Base-by-base conservation (phyloP, 1,140 invertebrate species). In the Ceratitis capitata region DNA sequence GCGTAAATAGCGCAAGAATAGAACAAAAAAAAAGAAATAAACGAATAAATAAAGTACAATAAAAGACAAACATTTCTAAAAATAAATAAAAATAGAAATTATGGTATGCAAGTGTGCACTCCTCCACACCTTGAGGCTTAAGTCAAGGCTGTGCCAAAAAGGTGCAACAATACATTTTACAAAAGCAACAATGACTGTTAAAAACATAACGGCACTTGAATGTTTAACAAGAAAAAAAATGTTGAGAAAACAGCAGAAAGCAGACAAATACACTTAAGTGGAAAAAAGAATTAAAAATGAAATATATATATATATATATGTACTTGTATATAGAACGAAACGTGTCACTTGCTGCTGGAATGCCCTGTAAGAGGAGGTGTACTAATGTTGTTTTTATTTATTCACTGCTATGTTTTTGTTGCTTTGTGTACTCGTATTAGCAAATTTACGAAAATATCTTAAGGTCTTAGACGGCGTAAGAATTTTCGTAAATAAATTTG, bases 141-240 rank as follows among this genome's bases (percentile, higher is more conserved):
- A 78, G 69, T 47, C 69, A 78, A 78, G 39, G 69, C 39, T 78
- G 69, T 78, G 39, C 69, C 39, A 78, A 78, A 78, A 78, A 78
- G 69, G 69, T 78, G 69, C 69, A 78, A 45, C 69, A 78, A 23
- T 45, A 45, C 23, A 2, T 12, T n/a, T 78, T 45, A 78, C 39
- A 78, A 78, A 23, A 78, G 39, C 69, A 45, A 78, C 69, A 78
- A 45, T 78, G 45, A 78, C 39, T 69, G 61, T 32, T 69, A 19
- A 69, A 78, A 45, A 78, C n/a, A 78, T 78, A 42, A 78, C 39
- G 39, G 16, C 69, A 78, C 69, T 78, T 78, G 69, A 47, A 26
- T 78, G 7, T 26, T 45, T 47, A 78, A 78, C 19, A 78, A 78
- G 42, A 47, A 78, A 78, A 78, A 23, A 45, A 45, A 45, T n/a